phyloP scores from a whole-genome alignment of 2,888 invertebrate genomes.

The Arge pagana region DNA sequence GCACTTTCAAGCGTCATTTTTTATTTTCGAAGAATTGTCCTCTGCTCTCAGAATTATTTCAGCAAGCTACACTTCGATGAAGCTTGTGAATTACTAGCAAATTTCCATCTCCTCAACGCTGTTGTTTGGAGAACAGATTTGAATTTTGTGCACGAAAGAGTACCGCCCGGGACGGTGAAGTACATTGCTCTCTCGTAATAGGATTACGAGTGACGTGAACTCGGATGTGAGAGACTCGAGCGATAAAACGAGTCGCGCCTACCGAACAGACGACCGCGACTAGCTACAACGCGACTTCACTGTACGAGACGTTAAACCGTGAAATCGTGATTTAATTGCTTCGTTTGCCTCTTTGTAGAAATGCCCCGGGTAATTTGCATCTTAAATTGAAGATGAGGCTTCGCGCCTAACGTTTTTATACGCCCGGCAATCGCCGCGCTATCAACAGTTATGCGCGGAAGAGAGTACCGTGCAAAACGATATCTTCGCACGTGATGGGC shows the following conservation, averaged over 20 bases:
- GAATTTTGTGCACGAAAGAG: too few relatives aligned
- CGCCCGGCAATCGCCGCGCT: not conserved
- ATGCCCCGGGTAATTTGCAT: conserved; percentile 30
- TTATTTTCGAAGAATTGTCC: too few relatives aligned
- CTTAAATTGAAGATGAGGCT: conserved; percentile 19
- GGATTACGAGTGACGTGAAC: conserved; percentile 45
- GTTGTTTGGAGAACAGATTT: too few relatives aligned
- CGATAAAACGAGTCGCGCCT: conserved; percentile 23
- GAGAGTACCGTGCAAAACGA: too few relatives aligned
- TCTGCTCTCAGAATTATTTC: too few relatives aligned
- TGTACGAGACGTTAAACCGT: conserved; percentile 36
- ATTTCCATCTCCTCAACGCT: too few relatives aligned
- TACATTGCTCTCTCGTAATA: conserved; percentile 45
- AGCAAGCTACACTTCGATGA: too few relatives aligned
- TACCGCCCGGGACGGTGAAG: too few relatives aligned
- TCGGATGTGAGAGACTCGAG: conserved; percentile 12
- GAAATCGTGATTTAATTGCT: conserved; percentile 43
- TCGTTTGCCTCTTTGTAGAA: conserved; percentile 28
- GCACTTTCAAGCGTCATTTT: too few relatives aligned
- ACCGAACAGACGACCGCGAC: conserved; percentile 7
- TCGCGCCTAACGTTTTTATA: not conserved
- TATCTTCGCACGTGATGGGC: too few relatives aligned
- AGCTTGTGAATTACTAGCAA: too few relatives aligned
- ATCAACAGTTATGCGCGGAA: too few relatives aligned
- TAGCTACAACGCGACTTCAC: conserved; percentile 20